Evolutionary conservation across 2,113 vertebrate genomes (phyloP).

Genomic region (Redunca redunca): DNA sequence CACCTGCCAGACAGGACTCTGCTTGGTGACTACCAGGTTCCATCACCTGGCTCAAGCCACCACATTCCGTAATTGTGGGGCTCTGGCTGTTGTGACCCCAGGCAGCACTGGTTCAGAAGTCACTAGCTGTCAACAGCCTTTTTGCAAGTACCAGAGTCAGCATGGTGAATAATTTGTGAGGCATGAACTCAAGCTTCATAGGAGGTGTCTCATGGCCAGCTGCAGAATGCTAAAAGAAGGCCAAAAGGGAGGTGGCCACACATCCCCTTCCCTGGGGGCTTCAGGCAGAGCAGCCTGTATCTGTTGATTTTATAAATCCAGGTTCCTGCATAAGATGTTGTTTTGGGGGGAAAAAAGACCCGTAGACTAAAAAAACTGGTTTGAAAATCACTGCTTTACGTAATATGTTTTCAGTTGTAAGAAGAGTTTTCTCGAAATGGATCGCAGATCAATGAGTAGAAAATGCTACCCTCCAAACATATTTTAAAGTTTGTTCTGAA

Average conservation of each 20-base stretch:
- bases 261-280: background rate
- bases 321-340: background rate
- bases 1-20: slow-evolving; percentile 79
- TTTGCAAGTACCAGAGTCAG: background rate
- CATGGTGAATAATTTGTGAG: background rate
- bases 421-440: background rate
- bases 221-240: background rate
- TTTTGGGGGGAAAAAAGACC: background rate
- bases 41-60: slow-evolving; percentile 85
- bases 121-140: background rate
- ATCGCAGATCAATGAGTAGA: background rate
- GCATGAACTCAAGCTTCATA: background rate
- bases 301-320: background rate
- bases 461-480: background rate
- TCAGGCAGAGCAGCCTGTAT: background rate
- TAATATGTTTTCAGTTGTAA: background rate
- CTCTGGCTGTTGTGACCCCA: background rate
- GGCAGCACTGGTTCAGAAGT: background rate
- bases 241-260: background rate
- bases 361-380: background rate
- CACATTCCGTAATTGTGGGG: slow-evolving; percentile 83
- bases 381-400: slow-evolving; percentile 3
- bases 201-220: background rate
- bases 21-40: slow-evolving; percentile 82
- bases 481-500: slow-evolving; percentile 7